Evolutionary conservation across 2,797 vertebrate species (phyloP), one percentile per base, ranked within the genome.

Genomic region (Megalops cyprinoides): DNA sequence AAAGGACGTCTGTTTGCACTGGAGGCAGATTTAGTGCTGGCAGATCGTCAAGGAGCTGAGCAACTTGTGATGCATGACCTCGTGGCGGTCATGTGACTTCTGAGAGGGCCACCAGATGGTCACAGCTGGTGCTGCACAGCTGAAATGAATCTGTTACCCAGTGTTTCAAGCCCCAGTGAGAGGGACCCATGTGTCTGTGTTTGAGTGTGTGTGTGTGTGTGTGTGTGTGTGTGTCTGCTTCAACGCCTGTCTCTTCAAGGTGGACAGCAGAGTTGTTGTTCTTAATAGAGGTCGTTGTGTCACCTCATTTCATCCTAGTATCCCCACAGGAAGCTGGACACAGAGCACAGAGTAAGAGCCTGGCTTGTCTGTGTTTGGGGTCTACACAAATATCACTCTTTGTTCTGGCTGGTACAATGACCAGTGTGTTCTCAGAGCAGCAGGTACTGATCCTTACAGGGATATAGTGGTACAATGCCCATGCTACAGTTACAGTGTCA

Each of bases 71-170:
- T 74, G 78, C 18, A 14, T 18, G 23, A 55, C 37, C 37, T 39
- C 49, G 53, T 23, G 31, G 15, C 7, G 42, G 69, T 55, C 39
- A 20, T 42, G 25, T 28, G 25, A 34, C 48, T 37, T 48, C 69
- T 20, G 53, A 3, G 9, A 62, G 58, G 37, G 20, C 25, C 39
- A 37, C 79, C 79, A 74, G 69, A n/a, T 80, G 51, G 78, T 44
- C 78, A 44, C 79, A 74, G 79, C 67, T 74, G 69, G 4, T 34
- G 39, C 20, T 8, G 53, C 8, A 71, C 25, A n/a, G 39, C 1
- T 23, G 25, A 71, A 71, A 44, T 44, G 7, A 44, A 42, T 12
- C 18, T 14, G 31, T 65, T 65, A 37, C 31, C 28, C 20, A 23
- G 3, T 42, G 37, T 9, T 67, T 71, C 67, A 44, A 71, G 67